Evolutionary conservation across 2,888 invertebrate species (phyloP), one percentile per base, ranked within the genome.

Genomic region (Patella depressa): DNA sequence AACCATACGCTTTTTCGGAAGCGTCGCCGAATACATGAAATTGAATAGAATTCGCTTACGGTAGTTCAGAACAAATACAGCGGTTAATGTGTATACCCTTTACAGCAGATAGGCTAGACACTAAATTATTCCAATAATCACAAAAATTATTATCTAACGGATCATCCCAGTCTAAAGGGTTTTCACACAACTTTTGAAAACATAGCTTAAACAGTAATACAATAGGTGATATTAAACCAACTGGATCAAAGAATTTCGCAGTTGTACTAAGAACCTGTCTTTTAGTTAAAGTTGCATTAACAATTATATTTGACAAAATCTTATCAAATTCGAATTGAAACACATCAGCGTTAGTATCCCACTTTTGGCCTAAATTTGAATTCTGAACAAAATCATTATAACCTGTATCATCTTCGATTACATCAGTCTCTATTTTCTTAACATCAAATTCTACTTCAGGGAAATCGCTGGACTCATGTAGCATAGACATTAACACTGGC

Each of bases 81-180:
- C n/a, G 59, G 2, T 59, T 15, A n/a, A 59, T 19, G 19, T 14
- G 7, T 59, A 12, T n/a, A 12, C 0, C 17, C 19, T 59, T 19
- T 59, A 59, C 59, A n/a, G 17, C n/a, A n/a, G 59, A 59, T 19
- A 59, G 19, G 19, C 59, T 59, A n/a, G 14, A 59, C 19, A 59
- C 59, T 59, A 59, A 17, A 59, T 59, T 59, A 59, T 59, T 59
- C 59, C 59, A 59, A 59, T 59, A 14, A 14, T 59, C n/a, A 59
- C 59, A 15, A 59, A 59, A 59, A 12, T 59, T 59, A 59, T 19
- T 59, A 59, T 59, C 59, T 14, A 59, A 59, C 7, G 59, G 59
- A 34, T 34, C 34, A 34, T 34, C 34, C 34, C 34, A 34, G 2
- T 34, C 2, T 34, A 3, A 34, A 34, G 34, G 0, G 2, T 34